Evolutionary conservation across 2,888 invertebrate species (phyloP).

Genomic region (Clivina fossor): DNA sequence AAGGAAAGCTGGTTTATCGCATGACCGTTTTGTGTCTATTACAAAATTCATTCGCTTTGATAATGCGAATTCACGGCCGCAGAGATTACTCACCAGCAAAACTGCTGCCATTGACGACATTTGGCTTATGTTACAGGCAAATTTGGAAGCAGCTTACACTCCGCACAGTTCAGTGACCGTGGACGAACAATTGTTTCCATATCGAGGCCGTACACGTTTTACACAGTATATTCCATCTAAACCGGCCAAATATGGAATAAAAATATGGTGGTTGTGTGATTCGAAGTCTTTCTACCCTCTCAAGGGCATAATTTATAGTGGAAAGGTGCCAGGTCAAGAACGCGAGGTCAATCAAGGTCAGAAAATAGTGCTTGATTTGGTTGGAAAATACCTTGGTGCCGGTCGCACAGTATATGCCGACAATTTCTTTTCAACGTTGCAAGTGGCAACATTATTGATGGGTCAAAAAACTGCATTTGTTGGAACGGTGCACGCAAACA

Average conservation of each 20-base stretch:
- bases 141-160: constrained; percentile 37
- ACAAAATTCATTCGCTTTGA: constrained; percentile 45
- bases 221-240: constrained; percentile 43
- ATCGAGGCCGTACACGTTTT: constrained; percentile 40
- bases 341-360: constrained; percentile 41
- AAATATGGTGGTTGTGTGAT: constrained; percentile 45
- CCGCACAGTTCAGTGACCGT: constrained; percentile 37
- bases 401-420: constrained; percentile 43
- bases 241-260: constrained; percentile 43
- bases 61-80: constrained; percentile 41
- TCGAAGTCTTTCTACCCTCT: constrained; percentile 41
- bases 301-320: constrained; percentile 40
- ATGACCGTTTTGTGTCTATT: constrained; percentile 38
- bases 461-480: constrained; percentile 34
- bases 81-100: constrained; percentile 41
- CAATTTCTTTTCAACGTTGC: constrained; percentile 42
- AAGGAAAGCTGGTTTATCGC: constrained; percentile 37
- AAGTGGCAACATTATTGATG: constrained; percentile 37
- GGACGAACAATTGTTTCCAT: constrained; percentile 30
- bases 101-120: constrained; percentile 42
- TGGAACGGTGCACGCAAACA: constrained; percentile 38
- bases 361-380: constrained; percentile 44
- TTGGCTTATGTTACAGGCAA: constrained; percentile 39
- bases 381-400: constrained; percentile 40
- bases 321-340: no score